Conservation (phyloP, 2,888 invertebrate genomes). For the Plutella xylostella region DNA sequence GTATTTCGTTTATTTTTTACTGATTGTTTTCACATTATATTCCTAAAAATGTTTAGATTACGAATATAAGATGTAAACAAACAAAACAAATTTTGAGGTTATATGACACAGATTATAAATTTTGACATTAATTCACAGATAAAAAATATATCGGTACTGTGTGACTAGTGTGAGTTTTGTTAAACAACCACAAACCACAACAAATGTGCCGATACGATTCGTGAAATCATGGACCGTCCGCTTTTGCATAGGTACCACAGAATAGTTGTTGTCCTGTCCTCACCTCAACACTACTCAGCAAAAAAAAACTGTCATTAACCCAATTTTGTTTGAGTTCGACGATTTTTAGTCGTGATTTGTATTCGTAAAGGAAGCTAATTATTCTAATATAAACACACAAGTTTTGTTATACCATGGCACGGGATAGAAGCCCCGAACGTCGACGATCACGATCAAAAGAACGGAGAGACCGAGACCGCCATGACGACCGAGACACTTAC, state of each 20-base stretch:
- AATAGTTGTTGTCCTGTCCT: no score
- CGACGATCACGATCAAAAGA: constrained; percentile 56
- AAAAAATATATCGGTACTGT: no score
- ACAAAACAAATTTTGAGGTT: background rate
- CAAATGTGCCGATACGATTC: no score
- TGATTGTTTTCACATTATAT: background rate
- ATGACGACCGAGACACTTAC: constrained; percentile 52
- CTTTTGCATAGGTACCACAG: no score
- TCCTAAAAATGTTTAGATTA: background rate
- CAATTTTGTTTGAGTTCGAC: no score
- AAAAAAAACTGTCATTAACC: no score
- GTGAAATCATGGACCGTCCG: no score
- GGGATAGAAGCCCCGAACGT: constrained; percentile 53
- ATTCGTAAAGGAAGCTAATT: background rate
- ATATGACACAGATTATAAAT: background rate
- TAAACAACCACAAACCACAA: no score
- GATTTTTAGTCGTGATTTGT: no score
- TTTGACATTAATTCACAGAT: no score
- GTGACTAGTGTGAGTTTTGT: no score
- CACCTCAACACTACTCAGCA: no score
- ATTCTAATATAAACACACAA: background rate
- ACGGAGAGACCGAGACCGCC: constrained; percentile 51
- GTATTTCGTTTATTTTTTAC: background rate
- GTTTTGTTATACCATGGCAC: constrained; percentile 31
- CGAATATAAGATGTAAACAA: background rate